Base-by-base conservation (phyloP, 1,140 invertebrate genomes). In the Amphibalanus amphitrite region DNA sequence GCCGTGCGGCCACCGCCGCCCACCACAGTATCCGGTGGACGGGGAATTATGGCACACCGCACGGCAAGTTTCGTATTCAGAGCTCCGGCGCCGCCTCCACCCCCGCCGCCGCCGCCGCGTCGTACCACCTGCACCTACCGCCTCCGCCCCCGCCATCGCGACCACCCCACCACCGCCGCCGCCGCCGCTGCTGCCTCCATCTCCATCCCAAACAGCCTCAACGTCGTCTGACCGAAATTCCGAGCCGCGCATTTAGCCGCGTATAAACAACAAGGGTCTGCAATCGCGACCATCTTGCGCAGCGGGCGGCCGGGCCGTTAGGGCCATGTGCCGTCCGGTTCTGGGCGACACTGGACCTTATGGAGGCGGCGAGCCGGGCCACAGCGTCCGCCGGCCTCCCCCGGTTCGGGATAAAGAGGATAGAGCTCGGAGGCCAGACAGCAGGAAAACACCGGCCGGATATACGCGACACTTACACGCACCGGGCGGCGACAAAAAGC, bases 391-490 rank as follows among this genome's bases (percentile, higher is more conserved):
- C 47, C 47, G 13, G 23, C 13, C 47, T 23, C 47, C 47, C 47
- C 47, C 20, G 47, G 47, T 20, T 59, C 47, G 47, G 47, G 47
- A 59, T 59, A 59, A 59, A 59, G 47, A 59, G 47, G 47, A 59
- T 59, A 59, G 47, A 59, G 47, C 13, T 8, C 1, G 6, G 47
- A 8, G 47, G 47, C 13, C 47, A 13, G 47, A 59, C 47, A 59
- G 47, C 13, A 59, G 6, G 47, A 59, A 59, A 59, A 59, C 47
- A 59, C 47, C 10, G 47, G 17, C 1, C 47, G 20, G 47, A 59
- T 59, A 59, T 59, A 59, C 47, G 47, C 47, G 47, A 59, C 47
- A 59, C 47, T 59, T 59, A 59, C 47, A 59, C 47, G 47, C 47
- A 59, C 47, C 47, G 47, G 47, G 47, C 6, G 1, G 47, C 47